Evolutionary conservation across 2,888 invertebrate genomes (phyloP).

Genomic region (Synanthedon tipuliformis): DNA sequence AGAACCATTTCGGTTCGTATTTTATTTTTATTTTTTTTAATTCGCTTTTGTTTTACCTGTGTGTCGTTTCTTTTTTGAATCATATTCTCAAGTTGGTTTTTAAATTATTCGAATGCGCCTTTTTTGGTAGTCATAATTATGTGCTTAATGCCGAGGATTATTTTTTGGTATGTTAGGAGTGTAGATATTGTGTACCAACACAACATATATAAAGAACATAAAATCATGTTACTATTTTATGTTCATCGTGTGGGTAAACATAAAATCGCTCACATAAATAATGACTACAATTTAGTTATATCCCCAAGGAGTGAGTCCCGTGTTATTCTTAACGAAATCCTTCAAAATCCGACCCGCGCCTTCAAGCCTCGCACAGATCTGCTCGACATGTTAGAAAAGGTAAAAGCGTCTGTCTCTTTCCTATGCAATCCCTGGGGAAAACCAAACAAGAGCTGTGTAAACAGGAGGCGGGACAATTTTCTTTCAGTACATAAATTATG

Average conservation of each 20-base stretch:
- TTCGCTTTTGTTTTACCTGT: not conserved
- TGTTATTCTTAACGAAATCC: not conserved
- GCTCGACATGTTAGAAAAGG: slow-evolving; percentile 15
- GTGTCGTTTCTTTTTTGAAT: too few relatives aligned
- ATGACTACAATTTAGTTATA: not conserved
- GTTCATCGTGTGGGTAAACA: too few relatives aligned
- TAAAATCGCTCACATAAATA: not conserved
- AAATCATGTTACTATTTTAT: too few relatives aligned
- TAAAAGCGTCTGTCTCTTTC: slow-evolving; percentile 19
- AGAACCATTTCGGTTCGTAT: slow-evolving; percentile 7
- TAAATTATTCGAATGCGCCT: too few relatives aligned
- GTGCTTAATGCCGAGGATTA: too few relatives aligned
- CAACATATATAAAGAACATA: too few relatives aligned
- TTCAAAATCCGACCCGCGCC: not conserved
- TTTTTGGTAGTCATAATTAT: too few relatives aligned
- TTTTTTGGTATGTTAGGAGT: too few relatives aligned
- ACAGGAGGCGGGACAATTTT: slow-evolving; percentile 35
- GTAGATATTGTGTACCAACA: too few relatives aligned
- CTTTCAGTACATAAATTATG: slow-evolving; percentile 49
- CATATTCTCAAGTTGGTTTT: too few relatives aligned
- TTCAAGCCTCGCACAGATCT: not conserved
- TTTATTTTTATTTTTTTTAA: slow-evolving; percentile 2
- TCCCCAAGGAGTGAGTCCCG: not conserved
- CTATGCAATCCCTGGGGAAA: slow-evolving; percentile 37
- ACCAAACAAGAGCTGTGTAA: slow-evolving; percentile 41